These are phyloP conservation scores for Cryptophagus acutangulus DNA, from an alignment of 2,888 invertebrate species.

Conservation along the genomic window DNA sequence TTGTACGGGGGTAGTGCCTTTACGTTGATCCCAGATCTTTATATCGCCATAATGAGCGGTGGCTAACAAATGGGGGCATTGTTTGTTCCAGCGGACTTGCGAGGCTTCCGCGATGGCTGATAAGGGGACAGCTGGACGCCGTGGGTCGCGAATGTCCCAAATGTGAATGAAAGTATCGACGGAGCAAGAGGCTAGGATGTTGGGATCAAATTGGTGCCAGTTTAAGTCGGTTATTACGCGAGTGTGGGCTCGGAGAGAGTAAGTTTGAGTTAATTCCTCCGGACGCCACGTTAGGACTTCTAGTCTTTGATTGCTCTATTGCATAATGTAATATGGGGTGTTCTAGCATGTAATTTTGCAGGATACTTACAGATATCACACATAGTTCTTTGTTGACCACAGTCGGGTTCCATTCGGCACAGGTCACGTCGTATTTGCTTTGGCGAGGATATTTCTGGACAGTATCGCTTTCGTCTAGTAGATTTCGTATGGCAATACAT, in stretches of 20 bases:
- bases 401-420: constrained; percentile 89
- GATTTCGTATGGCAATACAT: constrained; percentile 74
- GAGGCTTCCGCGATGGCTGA: constrained; percentile 90
- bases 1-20: constrained; percentile 79
- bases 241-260: constrained; percentile 75
- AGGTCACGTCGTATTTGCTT: constrained; percentile 89
- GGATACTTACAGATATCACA: constrained; percentile 73
- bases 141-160: constrained; percentile 86
- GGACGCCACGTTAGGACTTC: constrained; percentile 79
- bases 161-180: constrained; percentile 90
- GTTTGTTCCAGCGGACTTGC: constrained; percentile 89
- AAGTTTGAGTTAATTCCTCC: constrained; percentile 66
- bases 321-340: constrained; percentile 3
- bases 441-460: constrained; percentile 77
- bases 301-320: constrained; percentile 79
- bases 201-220: constrained; percentile 79
- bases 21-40: constrained; percentile 92
- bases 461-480: constrained; percentile 65
- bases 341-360: not conserved
- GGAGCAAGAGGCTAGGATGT: constrained; percentile 80
- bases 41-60: constrained; percentile 93
- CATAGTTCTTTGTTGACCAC: constrained; percentile 72
- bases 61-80: constrained; percentile 77
- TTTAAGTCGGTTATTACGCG: constrained; percentile 86
- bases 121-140: constrained; percentile 76